phyloP scores from a whole-genome alignment of 2,113 vertebrate species.

The Mesitornis unicolor region DNA sequence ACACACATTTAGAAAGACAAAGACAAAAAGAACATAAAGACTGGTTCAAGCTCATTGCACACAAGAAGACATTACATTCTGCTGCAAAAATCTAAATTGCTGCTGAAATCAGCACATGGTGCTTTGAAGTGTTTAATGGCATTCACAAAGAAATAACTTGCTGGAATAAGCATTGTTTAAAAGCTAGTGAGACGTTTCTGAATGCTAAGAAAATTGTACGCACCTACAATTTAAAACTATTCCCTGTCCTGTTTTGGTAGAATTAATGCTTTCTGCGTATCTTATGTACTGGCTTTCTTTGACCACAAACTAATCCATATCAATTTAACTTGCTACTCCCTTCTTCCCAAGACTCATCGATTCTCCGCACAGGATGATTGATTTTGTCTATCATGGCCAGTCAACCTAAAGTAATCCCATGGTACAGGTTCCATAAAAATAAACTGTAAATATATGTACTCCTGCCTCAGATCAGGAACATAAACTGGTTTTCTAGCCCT shows the following conservation, averaged over 20 bases:
- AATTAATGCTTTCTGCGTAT: neutral
- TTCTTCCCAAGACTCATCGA: neutral
- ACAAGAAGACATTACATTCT: neutral
- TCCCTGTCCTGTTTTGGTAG: neutral
- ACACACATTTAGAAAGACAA: slow-evolving; percentile 33
- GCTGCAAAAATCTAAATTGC: slow-evolving; percentile 22
- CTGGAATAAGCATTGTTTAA: neutral
- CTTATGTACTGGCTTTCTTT: neutral
- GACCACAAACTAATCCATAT: neutral
- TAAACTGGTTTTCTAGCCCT: neutral
- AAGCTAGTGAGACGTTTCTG: neutral
- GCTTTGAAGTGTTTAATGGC: neutral
- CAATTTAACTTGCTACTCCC: neutral
- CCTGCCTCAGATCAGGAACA: neutral
- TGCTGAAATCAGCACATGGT: neutral
- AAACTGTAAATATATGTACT: neutral
- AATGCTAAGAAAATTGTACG: neutral
- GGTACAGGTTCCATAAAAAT: neutral
- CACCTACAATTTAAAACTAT: neutral
- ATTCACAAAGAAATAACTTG: neutral
- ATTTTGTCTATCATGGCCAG: neutral
- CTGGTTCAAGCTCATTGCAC: neutral
- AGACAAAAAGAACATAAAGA: neutral
- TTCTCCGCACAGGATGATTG: neutral
- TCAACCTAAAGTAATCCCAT: neutral